Evolutionary conservation across 1,140 invertebrate genomes (phyloP), one percentile per base, ranked within the genome.

Genomic region (Brachionus calyciflorus): DNA sequence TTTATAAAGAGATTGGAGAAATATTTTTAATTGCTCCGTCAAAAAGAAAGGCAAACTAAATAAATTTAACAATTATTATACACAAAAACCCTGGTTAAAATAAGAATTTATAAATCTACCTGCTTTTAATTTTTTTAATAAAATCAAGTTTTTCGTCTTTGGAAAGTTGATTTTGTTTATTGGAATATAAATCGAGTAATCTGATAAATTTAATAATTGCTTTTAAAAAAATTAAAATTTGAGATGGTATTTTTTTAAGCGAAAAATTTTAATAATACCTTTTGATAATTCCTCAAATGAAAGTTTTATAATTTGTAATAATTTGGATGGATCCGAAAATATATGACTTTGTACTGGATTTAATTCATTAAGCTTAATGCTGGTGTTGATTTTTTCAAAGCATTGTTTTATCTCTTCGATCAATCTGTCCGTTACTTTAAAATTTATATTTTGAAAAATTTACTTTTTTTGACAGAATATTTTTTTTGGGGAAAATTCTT

Each of bases 261-360:
- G 2, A 5, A 65, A 21, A 12, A 21, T 46, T 7, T 14, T 19
- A 63, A 63, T 30, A 17, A 14, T 51, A 73, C 69, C 28, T 73
- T 51, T 9, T 12, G 28, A 5, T 12, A 73, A 28, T 19, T 73
- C 26, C 21, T 73, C 28, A 12, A 73, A 40, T n/a, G 6, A 40
- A 14, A 37, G 21, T 30, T 55, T 73, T 4, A 51, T 37, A 12
- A 14, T 41, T 55, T 49, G 46, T 4, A 40, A 48, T 17, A 73
- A 40, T 73, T 73, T 73, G 14, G 69, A n/a, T 41, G 69, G 69
- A 53, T 73, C 26, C 10, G 46, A 51, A 41, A 73, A 51, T 19
- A 73, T 14, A 19, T 49, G 48, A 60, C 37, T 60, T 5, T 19
- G 10, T 1, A 5, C 10, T 3, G 10, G n/a, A 12, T 17, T n/a